Evolutionary conservation across 2,888 invertebrate genomes (phyloP).

Genomic region (Epinotia nisella): DNA sequence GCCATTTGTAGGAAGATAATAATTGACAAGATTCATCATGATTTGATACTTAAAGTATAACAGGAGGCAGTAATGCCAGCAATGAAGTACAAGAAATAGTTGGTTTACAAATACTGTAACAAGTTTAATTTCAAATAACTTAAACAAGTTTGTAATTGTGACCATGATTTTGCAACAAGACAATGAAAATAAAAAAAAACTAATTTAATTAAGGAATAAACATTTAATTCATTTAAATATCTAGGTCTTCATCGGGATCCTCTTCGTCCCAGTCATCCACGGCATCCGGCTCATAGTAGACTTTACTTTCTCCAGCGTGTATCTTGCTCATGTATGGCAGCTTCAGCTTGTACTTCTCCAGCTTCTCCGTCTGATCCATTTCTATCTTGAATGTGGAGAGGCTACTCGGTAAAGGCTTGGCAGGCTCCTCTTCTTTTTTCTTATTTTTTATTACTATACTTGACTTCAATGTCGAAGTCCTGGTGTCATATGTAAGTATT

Average conservation of each 20-base stretch:
- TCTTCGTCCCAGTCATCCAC: conserved; percentile 94
- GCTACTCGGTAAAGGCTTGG: conserved; percentile 68
- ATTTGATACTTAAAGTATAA: too few relatives aligned
- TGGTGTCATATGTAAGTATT: conserved; percentile 63
- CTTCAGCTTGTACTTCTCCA: conserved; percentile 84
- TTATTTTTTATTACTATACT: conserved; percentile 61
- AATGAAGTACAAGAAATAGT: too few relatives aligned
- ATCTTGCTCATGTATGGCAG: conserved; percentile 86
- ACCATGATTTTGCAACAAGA: too few relatives aligned
- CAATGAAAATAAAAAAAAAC: too few relatives aligned
- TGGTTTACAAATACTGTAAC: too few relatives aligned
- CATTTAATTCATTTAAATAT: conserved; percentile 75
- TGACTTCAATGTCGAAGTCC: conserved; percentile 62
- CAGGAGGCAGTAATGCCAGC: too few relatives aligned
- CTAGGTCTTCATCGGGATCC: conserved; percentile 94
- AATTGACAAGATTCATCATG: too few relatives aligned
- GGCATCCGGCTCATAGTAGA: conserved; percentile 90
- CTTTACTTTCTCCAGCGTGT: conserved; percentile 84
- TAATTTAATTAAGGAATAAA: not conserved
- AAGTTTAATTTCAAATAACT: too few relatives aligned
- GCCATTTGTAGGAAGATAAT: too few relatives aligned
- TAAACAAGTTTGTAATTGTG: too few relatives aligned
- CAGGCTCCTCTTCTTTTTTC: conserved; percentile 64
- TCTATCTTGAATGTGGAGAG: conserved; percentile 87
- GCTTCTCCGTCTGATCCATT: conserved; percentile 85